Conservation (phyloP, 1,140 invertebrate genomes). For the Caenorhabditis briggsae region DNA sequence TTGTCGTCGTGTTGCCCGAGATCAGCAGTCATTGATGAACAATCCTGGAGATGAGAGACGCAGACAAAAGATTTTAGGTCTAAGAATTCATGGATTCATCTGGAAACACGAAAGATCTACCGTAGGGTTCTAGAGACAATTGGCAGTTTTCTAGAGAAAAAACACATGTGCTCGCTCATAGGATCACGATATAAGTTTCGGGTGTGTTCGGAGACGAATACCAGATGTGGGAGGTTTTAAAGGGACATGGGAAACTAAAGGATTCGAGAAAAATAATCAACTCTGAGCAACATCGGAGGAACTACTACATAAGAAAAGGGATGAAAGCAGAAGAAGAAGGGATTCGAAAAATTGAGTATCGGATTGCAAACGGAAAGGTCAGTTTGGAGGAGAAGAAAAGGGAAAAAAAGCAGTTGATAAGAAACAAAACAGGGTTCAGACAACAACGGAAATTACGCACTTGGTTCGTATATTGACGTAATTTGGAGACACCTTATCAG, state of each 20-base stretch:
- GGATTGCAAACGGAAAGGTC: neutral
- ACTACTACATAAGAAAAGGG: neutral
- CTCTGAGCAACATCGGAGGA: neutral
- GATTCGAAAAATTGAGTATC: too few relatives aligned
- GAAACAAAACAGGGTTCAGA: neutral
- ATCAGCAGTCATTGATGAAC: too few relatives aligned
- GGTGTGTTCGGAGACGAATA: neutral
- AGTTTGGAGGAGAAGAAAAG: neutral
- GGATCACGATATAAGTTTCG: neutral
- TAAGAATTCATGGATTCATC: too few relatives aligned
- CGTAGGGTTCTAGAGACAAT: neutral
- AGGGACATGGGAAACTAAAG: constrained; percentile 15
- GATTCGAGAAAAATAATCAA: neutral
- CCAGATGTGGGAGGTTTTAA: neutral
- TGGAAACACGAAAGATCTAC: too few relatives aligned
- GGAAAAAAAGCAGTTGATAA: neutral
- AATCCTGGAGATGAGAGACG: too few relatives aligned
- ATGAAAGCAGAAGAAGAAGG: neutral
- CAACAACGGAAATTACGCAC: neutral
- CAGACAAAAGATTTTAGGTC: too few relatives aligned
- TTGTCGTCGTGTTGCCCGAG: too few relatives aligned
- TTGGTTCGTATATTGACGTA: neutral
- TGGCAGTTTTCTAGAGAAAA: neutral
- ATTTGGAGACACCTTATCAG: neutral
- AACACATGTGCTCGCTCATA: constrained; percentile 22